Percentiles rank a stretch among this genome's conserved stretches.
phyloP scores from a whole-genome alignment of 2,888 invertebrate genomes.

The Arctia plantaginis region DNA sequence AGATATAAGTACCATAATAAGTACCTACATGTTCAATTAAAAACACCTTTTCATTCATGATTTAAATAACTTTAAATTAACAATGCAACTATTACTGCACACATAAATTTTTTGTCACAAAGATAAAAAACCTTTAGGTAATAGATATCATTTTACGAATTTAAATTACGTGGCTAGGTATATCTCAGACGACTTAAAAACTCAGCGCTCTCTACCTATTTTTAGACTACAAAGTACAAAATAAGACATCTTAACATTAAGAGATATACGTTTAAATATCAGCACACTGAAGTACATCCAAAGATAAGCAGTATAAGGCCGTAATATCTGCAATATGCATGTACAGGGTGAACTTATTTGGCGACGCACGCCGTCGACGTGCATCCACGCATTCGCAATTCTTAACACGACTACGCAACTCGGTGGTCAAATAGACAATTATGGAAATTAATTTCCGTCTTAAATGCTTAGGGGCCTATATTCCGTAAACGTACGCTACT shows the following conservation, averaged over 20 bases:
- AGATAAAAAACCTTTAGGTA: neutral
- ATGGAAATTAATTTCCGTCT: constrained; percentile 61
- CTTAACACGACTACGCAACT: constrained; percentile 46
- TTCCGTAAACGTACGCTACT: constrained; percentile 33
- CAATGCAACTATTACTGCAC: neutral
- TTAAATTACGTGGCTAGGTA: neutral
- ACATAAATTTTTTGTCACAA: neutral
- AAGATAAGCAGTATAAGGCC: constrained; percentile 49
- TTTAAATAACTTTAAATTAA: neutral
- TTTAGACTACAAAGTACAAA: constrained; percentile 29
- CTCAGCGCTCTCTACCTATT: constrained; percentile 22
- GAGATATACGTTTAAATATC: constrained; percentile 43
- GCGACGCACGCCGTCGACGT: constrained; percentile 40
- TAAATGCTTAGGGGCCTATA: constrained; percentile 50
- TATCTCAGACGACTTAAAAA: constrained; percentile 20
- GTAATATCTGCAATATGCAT: constrained; percentile 45
- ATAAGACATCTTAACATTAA: constrained; percentile 42
- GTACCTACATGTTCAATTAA: neutral
- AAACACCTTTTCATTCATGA: neutral
- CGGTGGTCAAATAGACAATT: constrained; percentile 51
- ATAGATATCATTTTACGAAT: neutral
- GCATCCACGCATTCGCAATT: constrained; percentile 49
- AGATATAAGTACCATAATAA: too few species aligned
- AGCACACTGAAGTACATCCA: constrained; percentile 37
- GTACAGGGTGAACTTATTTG: constrained; percentile 51